phyloP scores from a whole-genome alignment of 2,888 invertebrate genomes.

The Sphaeridia pumilis region DNA sequence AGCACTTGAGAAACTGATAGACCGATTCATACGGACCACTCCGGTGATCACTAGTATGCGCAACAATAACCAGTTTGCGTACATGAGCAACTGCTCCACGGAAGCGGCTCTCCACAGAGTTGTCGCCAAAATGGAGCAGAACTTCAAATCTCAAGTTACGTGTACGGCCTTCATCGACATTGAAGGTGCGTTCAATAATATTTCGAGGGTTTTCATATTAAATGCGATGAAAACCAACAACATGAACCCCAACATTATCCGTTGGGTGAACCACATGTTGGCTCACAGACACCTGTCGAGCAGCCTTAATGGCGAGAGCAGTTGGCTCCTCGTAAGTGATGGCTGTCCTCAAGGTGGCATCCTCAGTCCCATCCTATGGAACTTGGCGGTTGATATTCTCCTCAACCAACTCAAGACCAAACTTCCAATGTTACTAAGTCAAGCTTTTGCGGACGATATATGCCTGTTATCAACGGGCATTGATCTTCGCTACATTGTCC shows the following conservation, averaged over 20 bases:
- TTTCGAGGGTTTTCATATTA: conserved; percentile 16
- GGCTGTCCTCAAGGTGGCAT: conserved; percentile 38
- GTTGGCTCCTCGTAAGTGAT: conserved; percentile 5
- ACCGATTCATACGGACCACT: conserved; percentile 6
- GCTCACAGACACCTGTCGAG: background rate
- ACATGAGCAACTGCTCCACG: conserved; percentile 16
- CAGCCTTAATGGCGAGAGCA: background rate
- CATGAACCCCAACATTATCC: background rate
- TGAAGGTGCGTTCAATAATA: conserved; percentile 35
- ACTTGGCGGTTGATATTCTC: conserved; percentile 34
- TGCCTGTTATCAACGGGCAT: conserved; percentile 4
- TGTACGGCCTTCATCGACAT: conserved; percentile 31
- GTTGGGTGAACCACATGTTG: conserved; percentile 19
- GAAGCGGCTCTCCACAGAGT: conserved; percentile 15
- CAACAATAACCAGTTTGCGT: conserved; percentile 13
- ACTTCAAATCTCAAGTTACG: background rate
- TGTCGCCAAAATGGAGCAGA: conserved; percentile 1
- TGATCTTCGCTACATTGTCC: too few relatives aligned
- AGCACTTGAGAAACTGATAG: conserved; percentile 16
- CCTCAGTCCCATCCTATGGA: conserved; percentile 37
- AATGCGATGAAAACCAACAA: conserved; percentile 8
- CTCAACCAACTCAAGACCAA: conserved; percentile 17
- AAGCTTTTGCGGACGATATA: conserved; percentile 23
- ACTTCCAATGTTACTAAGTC: conserved; percentile 6
- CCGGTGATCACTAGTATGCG: background rate